Conservation (phyloP, 2,797 vertebrate genomes). For the Chiroxiphia lanceolata region DNA sequence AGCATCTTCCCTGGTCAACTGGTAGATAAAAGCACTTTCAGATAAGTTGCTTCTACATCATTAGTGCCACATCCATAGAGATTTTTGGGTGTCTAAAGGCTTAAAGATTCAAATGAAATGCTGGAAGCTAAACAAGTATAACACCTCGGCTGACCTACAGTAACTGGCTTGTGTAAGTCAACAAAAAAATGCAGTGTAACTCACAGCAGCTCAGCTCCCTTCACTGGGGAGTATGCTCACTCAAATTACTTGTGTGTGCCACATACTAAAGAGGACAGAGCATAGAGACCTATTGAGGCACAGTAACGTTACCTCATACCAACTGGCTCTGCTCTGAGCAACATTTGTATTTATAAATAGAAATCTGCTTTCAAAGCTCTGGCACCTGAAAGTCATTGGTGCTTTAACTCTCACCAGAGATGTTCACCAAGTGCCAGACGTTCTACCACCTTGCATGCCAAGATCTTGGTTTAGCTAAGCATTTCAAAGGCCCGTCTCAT, state of each 20-base stretch:
- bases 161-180: not conserved
- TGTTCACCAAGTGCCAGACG: accelerated
- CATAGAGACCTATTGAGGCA: not conserved
- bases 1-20: not conserved
- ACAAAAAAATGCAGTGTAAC: not conserved
- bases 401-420: not conserved
- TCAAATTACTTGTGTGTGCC: not conserved
- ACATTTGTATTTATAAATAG: not conserved
- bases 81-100: not conserved
- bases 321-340: not conserved
- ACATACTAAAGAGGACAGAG: not conserved
- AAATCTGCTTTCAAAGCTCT: not conserved
- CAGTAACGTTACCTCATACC: not conserved
- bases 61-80: not conserved
- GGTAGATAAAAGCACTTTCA: slow-evolving; percentile 14
- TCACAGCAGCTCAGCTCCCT: not conserved
- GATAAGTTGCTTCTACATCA: not conserved
- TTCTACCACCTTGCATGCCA: not conserved
- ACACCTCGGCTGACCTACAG: not conserved
- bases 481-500: not conserved
- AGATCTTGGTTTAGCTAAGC: not conserved
- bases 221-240: not conserved
- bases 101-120: not conserved
- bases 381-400: not conserved
- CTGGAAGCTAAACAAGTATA: not conserved